Evolutionary conservation across 2,888 invertebrate species (phyloP).

Genomic region (Hirtodrosophila cameraria): DNA sequence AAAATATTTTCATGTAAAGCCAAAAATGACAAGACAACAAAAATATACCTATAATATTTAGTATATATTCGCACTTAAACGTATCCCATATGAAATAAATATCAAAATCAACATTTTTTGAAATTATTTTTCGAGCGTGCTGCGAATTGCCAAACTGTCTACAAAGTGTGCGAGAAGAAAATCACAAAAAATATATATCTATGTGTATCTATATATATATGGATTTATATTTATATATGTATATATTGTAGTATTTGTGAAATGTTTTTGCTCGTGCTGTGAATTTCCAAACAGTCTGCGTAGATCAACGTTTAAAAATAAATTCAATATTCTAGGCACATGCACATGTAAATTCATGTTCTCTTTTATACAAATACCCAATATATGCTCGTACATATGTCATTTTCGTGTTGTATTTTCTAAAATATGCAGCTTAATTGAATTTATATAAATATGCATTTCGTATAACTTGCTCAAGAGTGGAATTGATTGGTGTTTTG

Average conservation of each 20-base stretch:
- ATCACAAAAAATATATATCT: conserved; percentile 23
- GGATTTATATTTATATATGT: no score
- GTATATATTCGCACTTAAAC: no score
- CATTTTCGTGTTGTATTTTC: conserved; percentile 20
- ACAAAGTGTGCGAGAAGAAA: conserved; percentile 48
- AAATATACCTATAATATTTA: conserved; percentile 5
- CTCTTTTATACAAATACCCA: conserved; percentile 12
- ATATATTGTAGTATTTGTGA: conserved; percentile 16
- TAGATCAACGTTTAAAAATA: conserved; percentile 52
- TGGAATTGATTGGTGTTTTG: no score
- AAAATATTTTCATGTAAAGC: conserved; percentile 59
- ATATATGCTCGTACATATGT: no score
- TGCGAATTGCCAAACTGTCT: conserved; percentile 76
- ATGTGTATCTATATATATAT: conserved; percentile 8
- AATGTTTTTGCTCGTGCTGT: conserved; percentile 28
- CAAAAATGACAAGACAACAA: conserved; percentile 19
- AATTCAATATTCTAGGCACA: conserved; percentile 44
- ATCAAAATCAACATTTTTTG: conserved; percentile 68
- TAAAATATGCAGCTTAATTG: conserved; percentile 17
- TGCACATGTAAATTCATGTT: conserved; percentile 19
- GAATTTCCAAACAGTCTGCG: conserved; percentile 64
- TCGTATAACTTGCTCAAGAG: no score
- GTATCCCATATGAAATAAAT: conserved; percentile 16
- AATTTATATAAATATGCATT: no score
- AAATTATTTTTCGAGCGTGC: conserved; percentile 72